A percentile compares a stretch with the other conserved stretches of the same genome.
Evolutionary conservation across 2,888 invertebrate genomes (phyloP).

Genomic region (Xiphydria camelus): DNA sequence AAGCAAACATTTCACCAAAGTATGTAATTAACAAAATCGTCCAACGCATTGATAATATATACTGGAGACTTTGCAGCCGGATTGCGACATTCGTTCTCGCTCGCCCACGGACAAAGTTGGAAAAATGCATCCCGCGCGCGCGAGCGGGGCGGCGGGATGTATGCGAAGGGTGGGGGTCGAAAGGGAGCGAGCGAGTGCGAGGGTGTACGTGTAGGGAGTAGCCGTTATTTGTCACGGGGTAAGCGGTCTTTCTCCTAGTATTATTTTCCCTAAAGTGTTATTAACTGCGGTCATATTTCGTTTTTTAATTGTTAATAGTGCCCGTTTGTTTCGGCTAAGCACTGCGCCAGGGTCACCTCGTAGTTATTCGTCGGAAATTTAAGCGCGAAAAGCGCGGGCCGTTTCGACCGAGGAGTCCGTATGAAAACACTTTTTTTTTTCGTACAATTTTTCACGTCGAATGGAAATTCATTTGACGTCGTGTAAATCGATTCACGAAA

Average conservation of each 20-base stretch:
- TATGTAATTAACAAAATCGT: no score
- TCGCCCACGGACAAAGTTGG: no score
- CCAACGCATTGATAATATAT: no score
- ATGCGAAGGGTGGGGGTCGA: conserved; percentile 15
- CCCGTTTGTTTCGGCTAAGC: conserved; percentile 54
- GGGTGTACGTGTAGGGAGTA: conserved; percentile 38
- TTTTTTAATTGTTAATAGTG: conserved; percentile 56
- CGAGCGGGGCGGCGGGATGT: conserved; percentile 6
- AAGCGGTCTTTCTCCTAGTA: conserved; percentile 57
- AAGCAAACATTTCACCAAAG: no score
- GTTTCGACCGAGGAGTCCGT: no score
- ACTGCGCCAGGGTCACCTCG: conserved; percentile 42
- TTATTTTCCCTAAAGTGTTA: conserved; percentile 58
- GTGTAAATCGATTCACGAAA: no score
- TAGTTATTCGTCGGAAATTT: conserved; percentile 54
- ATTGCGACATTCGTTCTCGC: no score
- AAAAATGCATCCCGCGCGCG: conserved; percentile 20
- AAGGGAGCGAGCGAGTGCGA: conserved; percentile 28
- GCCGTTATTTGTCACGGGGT: conserved; percentile 56
- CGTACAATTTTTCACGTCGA: no score
- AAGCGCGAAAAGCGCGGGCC: conserved; percentile 38
- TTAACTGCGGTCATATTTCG: conserved; percentile 58
- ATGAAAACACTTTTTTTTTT: no score
- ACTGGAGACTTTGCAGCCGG: no score
- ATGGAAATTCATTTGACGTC: no score